phyloP scores from a whole-genome alignment of 2,888 invertebrate species.

The Leptogaster cylindrica region DNA sequence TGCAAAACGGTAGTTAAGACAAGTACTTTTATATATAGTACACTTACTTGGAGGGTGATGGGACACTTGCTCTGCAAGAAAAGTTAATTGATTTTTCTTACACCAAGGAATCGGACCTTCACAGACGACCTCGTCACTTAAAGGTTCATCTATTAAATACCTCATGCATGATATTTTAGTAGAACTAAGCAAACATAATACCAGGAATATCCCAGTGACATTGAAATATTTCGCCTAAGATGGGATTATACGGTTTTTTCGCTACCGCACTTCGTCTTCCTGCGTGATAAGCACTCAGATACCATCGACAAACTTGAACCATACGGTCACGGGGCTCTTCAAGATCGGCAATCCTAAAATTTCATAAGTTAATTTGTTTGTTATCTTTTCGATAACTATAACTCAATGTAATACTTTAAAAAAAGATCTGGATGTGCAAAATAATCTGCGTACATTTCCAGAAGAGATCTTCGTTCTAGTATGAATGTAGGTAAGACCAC shows the following conservation, averaged over 20 bases:
- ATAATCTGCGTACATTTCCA: slow-evolving; percentile 99
- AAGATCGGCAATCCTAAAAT: slow-evolving; percentile 84
- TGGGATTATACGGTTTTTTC: slow-evolving; percentile 99
- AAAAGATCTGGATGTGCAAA: slow-evolving; percentile 99
- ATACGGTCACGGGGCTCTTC: slow-evolving; percentile 87
- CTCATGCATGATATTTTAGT: not conserved
- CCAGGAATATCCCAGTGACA: slow-evolving; percentile 82
- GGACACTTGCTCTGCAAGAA: slow-evolving; percentile 98
- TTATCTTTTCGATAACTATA: slow-evolving; percentile 15
- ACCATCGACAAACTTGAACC: slow-evolving; percentile 95
- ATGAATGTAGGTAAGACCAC: slow-evolving; percentile 97
- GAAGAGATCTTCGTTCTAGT: slow-evolving; percentile 91
- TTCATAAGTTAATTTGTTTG: not conserved
- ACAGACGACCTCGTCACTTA: slow-evolving; percentile 61
- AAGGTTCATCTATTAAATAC: slow-evolving; percentile 49
- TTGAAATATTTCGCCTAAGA: slow-evolving; percentile 94
- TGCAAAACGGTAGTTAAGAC: slow-evolving; percentile 56
- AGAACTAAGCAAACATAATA: slow-evolving; percentile 44
- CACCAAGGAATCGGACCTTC: slow-evolving; percentile 95
- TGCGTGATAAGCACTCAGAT: slow-evolving; percentile 97
- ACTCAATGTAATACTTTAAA: slow-evolving; percentile 69
- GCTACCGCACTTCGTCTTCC: slow-evolving; percentile 96
- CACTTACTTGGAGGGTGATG: slow-evolving; percentile 94
- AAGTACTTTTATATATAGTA: not conserved
- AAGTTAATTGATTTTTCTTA: slow-evolving; percentile 83